phyloP scores from a whole-genome alignment of 2,113 vertebrate species.

The Melanocharis versteri region DNA sequence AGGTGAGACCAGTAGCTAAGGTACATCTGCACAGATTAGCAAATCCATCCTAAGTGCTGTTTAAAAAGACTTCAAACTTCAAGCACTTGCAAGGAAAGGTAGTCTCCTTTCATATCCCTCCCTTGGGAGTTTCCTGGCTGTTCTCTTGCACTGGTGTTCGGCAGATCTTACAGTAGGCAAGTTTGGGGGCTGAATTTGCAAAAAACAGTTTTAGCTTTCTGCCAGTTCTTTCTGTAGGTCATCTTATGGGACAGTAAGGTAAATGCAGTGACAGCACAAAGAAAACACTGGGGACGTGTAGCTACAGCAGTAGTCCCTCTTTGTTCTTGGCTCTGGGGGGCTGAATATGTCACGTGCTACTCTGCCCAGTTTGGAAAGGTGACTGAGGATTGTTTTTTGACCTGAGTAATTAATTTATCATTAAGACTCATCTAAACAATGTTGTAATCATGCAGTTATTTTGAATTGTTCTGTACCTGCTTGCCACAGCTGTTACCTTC shows the following conservation, averaged over 20 bases:
- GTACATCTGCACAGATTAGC: neutral
- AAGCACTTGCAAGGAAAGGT: neutral
- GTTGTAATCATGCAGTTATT: neutral
- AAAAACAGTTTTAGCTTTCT: neutral
- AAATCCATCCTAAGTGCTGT: neutral
- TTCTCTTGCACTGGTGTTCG: neutral
- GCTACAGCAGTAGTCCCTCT: neutral
- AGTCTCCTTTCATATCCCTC: neutral
- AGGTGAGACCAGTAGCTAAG: neutral
- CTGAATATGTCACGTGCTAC: rapidly evolving
- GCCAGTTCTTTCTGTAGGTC: neutral
- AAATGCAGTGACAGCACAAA: neutral
- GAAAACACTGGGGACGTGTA: neutral
- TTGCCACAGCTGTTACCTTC: neutral
- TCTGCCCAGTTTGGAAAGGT: neutral
- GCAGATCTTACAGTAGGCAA: neutral
- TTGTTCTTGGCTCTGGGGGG: neutral
- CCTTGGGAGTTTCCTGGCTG: neutral
- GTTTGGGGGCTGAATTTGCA: neutral
- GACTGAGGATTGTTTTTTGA: neutral
- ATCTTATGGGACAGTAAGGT: neutral
- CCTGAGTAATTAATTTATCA: neutral
- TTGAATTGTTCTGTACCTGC: neutral
- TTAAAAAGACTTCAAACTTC: neutral
- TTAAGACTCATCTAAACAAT: neutral